Base-by-base conservation (phyloP, 2,888 invertebrate species). In the Epinotia nisella region DNA sequence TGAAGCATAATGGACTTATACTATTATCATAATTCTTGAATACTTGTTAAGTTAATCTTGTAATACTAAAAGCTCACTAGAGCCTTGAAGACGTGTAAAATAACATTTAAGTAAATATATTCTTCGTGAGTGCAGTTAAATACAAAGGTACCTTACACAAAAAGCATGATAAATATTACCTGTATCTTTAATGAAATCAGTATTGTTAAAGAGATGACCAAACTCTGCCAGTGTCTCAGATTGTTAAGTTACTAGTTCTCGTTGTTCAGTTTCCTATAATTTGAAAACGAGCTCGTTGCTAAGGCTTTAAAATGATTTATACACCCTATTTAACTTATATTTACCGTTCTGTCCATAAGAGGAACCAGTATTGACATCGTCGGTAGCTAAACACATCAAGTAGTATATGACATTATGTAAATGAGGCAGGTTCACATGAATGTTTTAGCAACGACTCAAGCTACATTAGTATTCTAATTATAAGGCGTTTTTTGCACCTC, bases 401-500 rank as follows among this genome's bases (percentile, higher is more conserved):
- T 84, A 81, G 83, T 82, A 86, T 88, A 88, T 87, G 88, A 90
- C 90, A 90, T 85, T 85, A 93, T 92, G 91, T 84, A 87, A 92
- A 93, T 91, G 83, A 91, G 87, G 61, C 80, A 79, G 80, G 78
- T 82, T 84, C 83, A 79, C 80, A 80, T 79, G 83, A 78, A 82
- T 82, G 84, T 87, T 90, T 89, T 87, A 86, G 86, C 85, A 88
- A 87, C 85, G 78, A 82, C 83, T 84, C 74, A 76, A 65, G 79
- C 84, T 76, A 82, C 85, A 91, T 91, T 92, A 87, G 87, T 87
- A 90, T 89, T 85, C 84, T 85, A 82, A 88, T 89, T 88, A 85
- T 79, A 78, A 77, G 78, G 80, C 80, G 85, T 87, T 87, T 91
- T 92, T 91, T 86, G 85, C 82, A 81, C 79, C 77, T 78, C 78